phyloP scores from a whole-genome alignment of 2,888 invertebrate species.

The Phyto melanocephala region DNA sequence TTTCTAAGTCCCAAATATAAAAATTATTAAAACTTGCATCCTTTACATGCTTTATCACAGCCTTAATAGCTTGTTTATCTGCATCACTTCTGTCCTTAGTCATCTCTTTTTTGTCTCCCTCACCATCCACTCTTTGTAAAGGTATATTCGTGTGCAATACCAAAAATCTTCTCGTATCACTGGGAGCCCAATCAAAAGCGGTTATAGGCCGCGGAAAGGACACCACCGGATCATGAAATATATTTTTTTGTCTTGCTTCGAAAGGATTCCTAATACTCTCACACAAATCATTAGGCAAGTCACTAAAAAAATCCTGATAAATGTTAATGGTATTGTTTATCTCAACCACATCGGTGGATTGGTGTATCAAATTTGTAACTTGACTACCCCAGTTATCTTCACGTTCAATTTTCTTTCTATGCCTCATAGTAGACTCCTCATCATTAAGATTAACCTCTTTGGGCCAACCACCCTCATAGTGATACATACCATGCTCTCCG shows the following conservation, averaged over 20 bases:
- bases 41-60: not conserved
- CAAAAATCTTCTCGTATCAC: slow-evolving; percentile 76
- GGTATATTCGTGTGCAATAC: slow-evolving; percentile 68
- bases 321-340: slow-evolving; percentile 91
- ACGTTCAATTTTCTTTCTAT: slow-evolving; percentile 88
- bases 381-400: slow-evolving; percentile 87
- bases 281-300: slow-evolving; percentile 77
- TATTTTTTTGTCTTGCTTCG: slow-evolving; percentile 83
- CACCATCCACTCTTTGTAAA: not conserved
- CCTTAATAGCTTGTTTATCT: not conserved
- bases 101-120: not conserved
- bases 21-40: slow-evolving; percentile 67
- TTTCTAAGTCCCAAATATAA: slow-evolving; percentile 73
- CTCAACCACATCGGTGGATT: slow-evolving; percentile 66
- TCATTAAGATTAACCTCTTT: slow-evolving; percentile 84
- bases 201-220: slow-evolving; percentile 79
- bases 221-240: slow-evolving; percentile 82
- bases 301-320: slow-evolving; percentile 86
- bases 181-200: slow-evolving; percentile 85
- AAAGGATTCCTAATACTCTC: slow-evolving; percentile 81
- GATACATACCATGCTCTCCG: slow-evolving; percentile 82
- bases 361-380: slow-evolving; percentile 76
- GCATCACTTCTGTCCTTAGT: not conserved
- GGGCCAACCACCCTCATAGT: slow-evolving; percentile 92
- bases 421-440: slow-evolving; percentile 85